Percentiles rank a stretch among this genome's conserved stretches.
phyloP scores from a whole-genome alignment of 2,888 invertebrate species.

The Amiota communis region DNA sequence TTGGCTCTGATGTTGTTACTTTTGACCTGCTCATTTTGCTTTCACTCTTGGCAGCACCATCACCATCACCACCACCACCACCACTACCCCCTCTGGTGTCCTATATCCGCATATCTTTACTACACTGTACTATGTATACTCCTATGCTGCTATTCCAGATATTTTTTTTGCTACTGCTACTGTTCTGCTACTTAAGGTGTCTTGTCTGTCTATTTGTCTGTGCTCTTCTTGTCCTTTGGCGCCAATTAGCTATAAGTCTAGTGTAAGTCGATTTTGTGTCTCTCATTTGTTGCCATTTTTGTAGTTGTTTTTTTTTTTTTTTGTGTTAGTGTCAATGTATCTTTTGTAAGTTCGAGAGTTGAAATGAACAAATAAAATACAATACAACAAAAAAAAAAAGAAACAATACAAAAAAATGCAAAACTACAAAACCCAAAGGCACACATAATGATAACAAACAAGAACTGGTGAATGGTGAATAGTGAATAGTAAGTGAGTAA shows the following conservation, averaged over 20 bases:
- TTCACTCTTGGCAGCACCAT: too few relatives aligned
- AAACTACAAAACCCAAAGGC: not conserved
- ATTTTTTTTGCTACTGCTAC: not conserved
- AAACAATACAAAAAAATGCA: not conserved
- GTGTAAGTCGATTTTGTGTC: constrained; percentile 6
- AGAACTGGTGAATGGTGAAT: not conserved
- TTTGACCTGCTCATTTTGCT: constrained; percentile 9
- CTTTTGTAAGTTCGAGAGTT: not conserved
- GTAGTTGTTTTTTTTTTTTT: constrained; percentile 6
- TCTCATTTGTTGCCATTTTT: constrained; percentile 1
- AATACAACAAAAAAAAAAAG: not conserved
- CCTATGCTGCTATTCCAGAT: not conserved
- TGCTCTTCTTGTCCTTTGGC: constrained; percentile 30
- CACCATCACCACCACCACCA: too few relatives aligned
- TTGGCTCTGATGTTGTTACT: constrained; percentile 1
- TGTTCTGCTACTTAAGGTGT: not conserved
- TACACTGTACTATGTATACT: not conserved
- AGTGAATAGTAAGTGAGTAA: too few relatives aligned
- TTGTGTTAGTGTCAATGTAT: not conserved
- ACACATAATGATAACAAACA: not conserved
- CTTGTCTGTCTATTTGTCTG: constrained; percentile 13
- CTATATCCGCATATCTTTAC: too few relatives aligned
- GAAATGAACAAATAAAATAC: constrained; percentile 4
- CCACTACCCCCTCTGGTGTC: too few relatives aligned
- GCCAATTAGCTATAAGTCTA: constrained; percentile 38